A percentile compares a stretch with the other conserved stretches of the same genome.
These are phyloP conservation scores for Leptopilina boulardi DNA, from an alignment of 1,140 invertebrate genomes.

Conservation along the genomic window DNA sequence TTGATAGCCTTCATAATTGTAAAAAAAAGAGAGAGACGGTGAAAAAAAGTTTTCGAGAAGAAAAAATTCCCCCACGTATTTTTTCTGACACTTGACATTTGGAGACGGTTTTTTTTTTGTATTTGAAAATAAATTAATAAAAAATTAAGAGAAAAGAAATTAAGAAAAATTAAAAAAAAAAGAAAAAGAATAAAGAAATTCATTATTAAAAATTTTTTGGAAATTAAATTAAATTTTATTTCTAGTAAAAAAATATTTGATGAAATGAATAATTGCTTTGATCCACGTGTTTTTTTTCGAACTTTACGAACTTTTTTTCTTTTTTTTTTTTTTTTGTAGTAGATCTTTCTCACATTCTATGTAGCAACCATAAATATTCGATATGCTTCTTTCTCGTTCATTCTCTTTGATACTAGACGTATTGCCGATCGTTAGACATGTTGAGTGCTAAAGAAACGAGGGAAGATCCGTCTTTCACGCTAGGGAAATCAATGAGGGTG, in stretches of 20 bases:
- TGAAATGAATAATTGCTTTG: neutral
- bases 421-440: slow-evolving; percentile 10
- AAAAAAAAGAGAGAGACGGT: neutral
- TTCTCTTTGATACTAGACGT: slow-evolving; percentile 41
- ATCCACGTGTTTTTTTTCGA: neutral
- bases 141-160: too few relatives aligned
- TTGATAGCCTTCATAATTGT: slow-evolving; percentile 4
- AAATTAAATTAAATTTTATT: too few relatives aligned
- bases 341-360: neutral
- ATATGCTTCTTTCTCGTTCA: slow-evolving; percentile 38
- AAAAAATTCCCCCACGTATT: neutral
- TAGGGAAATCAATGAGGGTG: slow-evolving; percentile 23
- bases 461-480: slow-evolving; percentile 30
- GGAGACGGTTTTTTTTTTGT: too few relatives aligned
- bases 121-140: too few relatives aligned
- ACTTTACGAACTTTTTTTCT: neutral
- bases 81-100: neutral
- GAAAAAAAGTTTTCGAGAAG: neutral
- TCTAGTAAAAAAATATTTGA: neutral
- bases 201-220: too few relatives aligned
- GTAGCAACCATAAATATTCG: slow-evolving; percentile 49
- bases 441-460: slow-evolving; percentile 28
- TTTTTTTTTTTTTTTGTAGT: neutral
- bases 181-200: too few relatives aligned
- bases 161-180: too few relatives aligned